phyloP scores from a whole-genome alignment of 2,888 invertebrate species.

The Tromatobia lineatoria region DNA sequence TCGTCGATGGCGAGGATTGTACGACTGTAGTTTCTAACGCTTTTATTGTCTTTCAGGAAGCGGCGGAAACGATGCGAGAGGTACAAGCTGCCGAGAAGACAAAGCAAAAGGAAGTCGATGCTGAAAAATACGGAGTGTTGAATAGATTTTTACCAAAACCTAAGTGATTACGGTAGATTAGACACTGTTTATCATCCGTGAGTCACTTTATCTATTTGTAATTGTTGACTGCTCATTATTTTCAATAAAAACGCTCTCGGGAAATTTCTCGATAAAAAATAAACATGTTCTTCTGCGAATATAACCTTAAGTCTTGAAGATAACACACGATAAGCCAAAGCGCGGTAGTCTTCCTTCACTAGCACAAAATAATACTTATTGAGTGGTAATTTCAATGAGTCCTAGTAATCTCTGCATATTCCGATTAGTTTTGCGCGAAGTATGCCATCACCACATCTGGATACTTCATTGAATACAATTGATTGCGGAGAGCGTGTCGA shows the following conservation, averaged over 20 bases:
- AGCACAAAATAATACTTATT: neutral
- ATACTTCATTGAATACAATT: slow-evolving; percentile 14
- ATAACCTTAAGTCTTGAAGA: neutral
- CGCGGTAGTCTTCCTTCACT: neutral
- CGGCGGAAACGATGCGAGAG: slow-evolving; percentile 86
- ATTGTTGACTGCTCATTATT: slow-evolving; percentile 34
- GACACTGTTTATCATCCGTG: neutral
- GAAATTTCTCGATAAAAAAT: slow-evolving; percentile 26
- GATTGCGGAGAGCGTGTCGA: slow-evolving; percentile 22
- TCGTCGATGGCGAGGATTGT: slow-evolving; percentile 4
- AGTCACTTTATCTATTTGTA: slow-evolving; percentile 19
- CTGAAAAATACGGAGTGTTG: slow-evolving; percentile 87
- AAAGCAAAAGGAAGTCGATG: slow-evolving; percentile 81
- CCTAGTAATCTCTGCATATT: neutral
- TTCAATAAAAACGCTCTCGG: slow-evolving; percentile 47
- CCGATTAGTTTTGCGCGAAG: neutral
- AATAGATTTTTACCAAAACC: slow-evolving; percentile 90
- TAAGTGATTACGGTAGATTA: slow-evolving; percentile 63
- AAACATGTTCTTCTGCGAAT: neutral
- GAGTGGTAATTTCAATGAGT: neutral
- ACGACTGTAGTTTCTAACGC: slow-evolving; percentile 19
- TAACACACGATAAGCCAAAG: neutral
- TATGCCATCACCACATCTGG: neutral
- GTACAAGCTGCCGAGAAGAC: slow-evolving; percentile 84
- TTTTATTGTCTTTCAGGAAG: slow-evolving; percentile 85